Conservation (phyloP, 2,797 vertebrate genomes). For the Pogoniulus pusillus region DNA sequence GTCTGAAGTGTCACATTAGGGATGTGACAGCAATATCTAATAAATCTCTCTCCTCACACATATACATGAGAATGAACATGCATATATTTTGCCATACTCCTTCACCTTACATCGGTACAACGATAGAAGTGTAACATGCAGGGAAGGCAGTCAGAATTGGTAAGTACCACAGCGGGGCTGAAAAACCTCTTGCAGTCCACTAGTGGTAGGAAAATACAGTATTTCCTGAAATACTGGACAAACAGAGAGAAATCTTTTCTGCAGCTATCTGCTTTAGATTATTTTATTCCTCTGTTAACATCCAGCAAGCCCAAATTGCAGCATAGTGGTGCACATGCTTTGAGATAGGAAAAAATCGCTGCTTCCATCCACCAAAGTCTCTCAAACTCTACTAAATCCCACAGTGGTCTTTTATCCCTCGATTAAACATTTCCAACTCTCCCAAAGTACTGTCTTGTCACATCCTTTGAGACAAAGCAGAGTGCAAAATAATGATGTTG, state of each 20-base stretch:
- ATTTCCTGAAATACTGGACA: background rate
- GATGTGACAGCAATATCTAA: constrained; percentile 19
- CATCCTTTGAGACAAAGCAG: background rate
- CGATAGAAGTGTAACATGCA: background rate
- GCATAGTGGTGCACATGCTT: background rate
- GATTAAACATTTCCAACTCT: background rate
- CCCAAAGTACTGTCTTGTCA: background rate
- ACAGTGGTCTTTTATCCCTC: background rate
- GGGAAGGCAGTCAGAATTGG: constrained; percentile 44
- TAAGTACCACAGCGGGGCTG: constrained; percentile 58
- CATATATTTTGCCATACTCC: background rate
- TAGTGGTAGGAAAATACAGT: background rate
- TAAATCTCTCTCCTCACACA: background rate
- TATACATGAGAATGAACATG: background rate
- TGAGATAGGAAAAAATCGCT: background rate
- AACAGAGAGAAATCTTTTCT: background rate
- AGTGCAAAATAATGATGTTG: rapidly evolving
- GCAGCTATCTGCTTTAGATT: background rate
- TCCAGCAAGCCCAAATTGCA: background rate
- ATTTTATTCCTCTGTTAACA: constrained; percentile 8
- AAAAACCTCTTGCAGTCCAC: background rate
- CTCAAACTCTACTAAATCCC: background rate
- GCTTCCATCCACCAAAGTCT: background rate
- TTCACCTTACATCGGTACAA: constrained; percentile 25
- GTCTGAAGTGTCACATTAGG: constrained; percentile 29